These are phyloP conservation scores for Peromyscus eremicus DNA, from an alignment of 2,797 vertebrate genomes.

Conservation along the genomic window DNA sequence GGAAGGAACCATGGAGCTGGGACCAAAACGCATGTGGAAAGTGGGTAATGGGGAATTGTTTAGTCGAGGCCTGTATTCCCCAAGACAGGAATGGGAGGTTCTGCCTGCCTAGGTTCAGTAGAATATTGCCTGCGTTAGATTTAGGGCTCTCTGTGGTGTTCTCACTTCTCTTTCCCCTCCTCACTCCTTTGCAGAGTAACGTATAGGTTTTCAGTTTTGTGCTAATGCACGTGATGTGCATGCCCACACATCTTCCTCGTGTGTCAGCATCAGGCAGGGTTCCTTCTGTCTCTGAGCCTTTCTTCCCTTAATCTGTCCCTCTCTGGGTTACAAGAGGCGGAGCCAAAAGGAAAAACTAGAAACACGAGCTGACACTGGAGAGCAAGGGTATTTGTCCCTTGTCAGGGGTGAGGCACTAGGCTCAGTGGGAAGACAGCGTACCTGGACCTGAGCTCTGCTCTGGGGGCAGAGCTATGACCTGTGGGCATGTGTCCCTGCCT, in stretches of 20 bases:
- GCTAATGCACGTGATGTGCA: background rate
- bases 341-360: background rate
- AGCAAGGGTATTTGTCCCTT: background rate
- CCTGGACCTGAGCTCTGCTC: background rate
- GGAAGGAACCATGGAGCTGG: constrained; percentile 84
- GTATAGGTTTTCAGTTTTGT: background rate
- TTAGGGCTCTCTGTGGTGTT: background rate
- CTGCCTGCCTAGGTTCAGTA: background rate
- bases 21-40: constrained; percentile 87
- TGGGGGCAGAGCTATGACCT: background rate
- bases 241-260: background rate
- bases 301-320: background rate
- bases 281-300: background rate
- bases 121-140: background rate
- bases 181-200: background rate
- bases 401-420: background rate
- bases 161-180: background rate
- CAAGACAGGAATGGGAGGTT: background rate
- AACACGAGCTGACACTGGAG: background rate
- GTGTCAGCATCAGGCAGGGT: background rate
- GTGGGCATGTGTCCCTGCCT: background rate
- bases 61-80: background rate
- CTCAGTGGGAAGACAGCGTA: background rate
- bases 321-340: background rate
- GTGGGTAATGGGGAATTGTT: constrained; percentile 78